phyloP scores from a whole-genome alignment of 2,113 vertebrate species.

The Sapayoa aenigma region DNA sequence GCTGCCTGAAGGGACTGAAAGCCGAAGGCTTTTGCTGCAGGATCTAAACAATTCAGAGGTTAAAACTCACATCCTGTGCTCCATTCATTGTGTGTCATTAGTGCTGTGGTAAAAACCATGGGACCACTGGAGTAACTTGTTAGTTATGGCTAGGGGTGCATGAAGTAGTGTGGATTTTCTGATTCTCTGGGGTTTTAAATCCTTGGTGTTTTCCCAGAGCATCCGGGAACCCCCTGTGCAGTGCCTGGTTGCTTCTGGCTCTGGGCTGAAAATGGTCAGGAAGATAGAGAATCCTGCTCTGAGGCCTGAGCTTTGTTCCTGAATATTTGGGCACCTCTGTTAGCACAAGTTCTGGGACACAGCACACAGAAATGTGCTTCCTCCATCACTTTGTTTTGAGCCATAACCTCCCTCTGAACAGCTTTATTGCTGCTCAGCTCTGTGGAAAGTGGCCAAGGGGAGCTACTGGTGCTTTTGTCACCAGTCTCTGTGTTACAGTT shows the following conservation, averaged over 20 bases:
- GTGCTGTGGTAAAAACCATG: not conserved
- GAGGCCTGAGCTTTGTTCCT: not conserved
- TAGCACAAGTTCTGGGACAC: not conserved
- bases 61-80: not conserved
- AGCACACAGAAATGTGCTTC: not conserved
- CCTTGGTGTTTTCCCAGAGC: not conserved
- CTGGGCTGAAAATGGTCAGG: not conserved
- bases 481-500: not conserved
- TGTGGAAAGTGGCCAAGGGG: not conserved
- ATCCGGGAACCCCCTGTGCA: accelerated
- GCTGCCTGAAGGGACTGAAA: not conserved
- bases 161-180: not conserved
- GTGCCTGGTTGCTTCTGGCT: not conserved
- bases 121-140: not conserved
- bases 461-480: not conserved
- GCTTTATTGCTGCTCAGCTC: not conserved
- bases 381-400: not conserved
- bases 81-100: not conserved
- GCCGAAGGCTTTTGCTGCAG: not conserved
- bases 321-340: not conserved
- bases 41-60: not conserved
- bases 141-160: too few species aligned
- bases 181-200: not conserved
- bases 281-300: not conserved
- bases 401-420: not conserved